phyloP scores from a whole-genome alignment of 2,888 invertebrate species.

The Taenaris catops region DNA sequence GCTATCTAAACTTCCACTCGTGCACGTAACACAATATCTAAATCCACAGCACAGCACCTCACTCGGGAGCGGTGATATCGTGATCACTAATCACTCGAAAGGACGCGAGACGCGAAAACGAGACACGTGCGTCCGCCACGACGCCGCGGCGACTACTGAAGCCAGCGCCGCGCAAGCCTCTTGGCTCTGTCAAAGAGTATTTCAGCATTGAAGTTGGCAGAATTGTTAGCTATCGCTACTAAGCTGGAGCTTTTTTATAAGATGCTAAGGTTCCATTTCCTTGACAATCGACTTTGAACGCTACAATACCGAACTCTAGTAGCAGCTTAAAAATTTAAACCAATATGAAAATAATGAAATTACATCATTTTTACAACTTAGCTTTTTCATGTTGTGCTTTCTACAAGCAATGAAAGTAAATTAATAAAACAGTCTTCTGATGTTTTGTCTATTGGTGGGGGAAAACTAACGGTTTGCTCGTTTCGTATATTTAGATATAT shows the following conservation, averaged over 20 bases:
- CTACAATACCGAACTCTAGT: neutral
- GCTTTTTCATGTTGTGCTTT: too few species aligned
- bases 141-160: constrained; percentile 53
- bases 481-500: too few species aligned
- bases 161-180: constrained; percentile 59
- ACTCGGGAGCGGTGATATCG: constrained; percentile 31
- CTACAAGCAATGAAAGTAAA: too few species aligned
- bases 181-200: constrained; percentile 49
- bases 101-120: constrained; percentile 20
- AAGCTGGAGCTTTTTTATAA: constrained; percentile 26
- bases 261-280: constrained; percentile 31
- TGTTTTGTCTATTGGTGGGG: too few species aligned
- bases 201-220: constrained; percentile 29
- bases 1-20: constrained; percentile 11
- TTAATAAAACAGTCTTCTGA: too few species aligned
- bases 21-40: constrained; percentile 28
- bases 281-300: constrained; percentile 9
- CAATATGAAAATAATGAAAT: too few species aligned
- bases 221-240: constrained; percentile 43
- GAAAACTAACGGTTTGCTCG: too few species aligned
- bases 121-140: constrained; percentile 42
- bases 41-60: constrained; percentile 30
- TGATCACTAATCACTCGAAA: constrained; percentile 51
- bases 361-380: too few species aligned
- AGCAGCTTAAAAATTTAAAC: neutral